A percentile compares a stretch with the other conserved stretches of the same genome.
Evolutionary conservation across 2,888 invertebrate genomes (phyloP).

Genomic region (Eristalinus sepulchralis): DNA sequence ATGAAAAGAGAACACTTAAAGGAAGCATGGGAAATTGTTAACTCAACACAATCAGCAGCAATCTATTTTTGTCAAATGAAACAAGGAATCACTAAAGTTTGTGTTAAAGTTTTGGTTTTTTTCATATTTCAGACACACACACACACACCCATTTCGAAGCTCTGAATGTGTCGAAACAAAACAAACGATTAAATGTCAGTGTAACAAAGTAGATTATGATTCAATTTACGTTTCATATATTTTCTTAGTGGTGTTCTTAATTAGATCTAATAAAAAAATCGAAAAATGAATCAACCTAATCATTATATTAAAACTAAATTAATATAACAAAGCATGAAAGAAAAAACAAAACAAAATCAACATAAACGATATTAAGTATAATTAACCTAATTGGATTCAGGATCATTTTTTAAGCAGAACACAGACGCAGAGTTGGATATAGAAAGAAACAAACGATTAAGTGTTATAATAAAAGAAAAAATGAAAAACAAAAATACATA

Average conservation of each 20-base stretch:
- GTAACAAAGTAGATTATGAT: constrained; percentile 5
- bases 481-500: constrained; percentile 3
- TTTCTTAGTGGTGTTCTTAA: constrained; percentile 36
- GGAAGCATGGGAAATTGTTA: neutral
- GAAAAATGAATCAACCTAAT: constrained; percentile 5
- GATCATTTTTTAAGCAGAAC: neutral
- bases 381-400: neutral
- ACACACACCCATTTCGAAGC: neutral
- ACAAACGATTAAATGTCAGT: neutral
- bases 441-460: neutral
- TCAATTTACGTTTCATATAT: constrained; percentile 25
- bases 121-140: neutral
- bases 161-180: constrained; percentile 8
- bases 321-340: neutral
- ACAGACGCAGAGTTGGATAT: neutral
- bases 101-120: neutral
- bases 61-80: neutral
- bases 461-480: constrained; percentile 1
- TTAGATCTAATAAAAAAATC: neutral
- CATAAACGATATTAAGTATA: neutral
- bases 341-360: too few species aligned
- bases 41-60: neutral
- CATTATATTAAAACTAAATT: neutral
- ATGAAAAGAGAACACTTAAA: neutral
- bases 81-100: neutral